Conservation (phyloP, 2,888 invertebrate species). For the Odontothrips loti region DNA sequence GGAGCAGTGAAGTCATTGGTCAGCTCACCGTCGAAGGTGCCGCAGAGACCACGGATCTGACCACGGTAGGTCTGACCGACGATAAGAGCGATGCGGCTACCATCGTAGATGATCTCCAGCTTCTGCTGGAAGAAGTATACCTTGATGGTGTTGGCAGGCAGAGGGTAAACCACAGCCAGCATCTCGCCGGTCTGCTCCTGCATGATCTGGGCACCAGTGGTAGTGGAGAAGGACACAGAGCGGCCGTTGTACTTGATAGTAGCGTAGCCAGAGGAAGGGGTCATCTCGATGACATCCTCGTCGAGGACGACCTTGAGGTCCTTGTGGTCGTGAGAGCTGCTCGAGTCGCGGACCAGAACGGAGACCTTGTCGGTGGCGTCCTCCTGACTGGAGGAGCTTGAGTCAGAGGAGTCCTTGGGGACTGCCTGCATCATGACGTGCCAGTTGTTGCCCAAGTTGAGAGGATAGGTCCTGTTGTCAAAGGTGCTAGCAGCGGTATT, state of each 20-base stretch:
- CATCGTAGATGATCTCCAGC: slow-evolving; percentile 57
- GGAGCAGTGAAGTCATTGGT: slow-evolving; percentile 59
- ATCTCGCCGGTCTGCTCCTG: slow-evolving; percentile 43
- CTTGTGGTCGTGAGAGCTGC: slow-evolving; percentile 41
- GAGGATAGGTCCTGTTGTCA: slow-evolving; percentile 58
- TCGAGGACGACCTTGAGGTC: slow-evolving; percentile 51
- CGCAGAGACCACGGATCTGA: slow-evolving; percentile 61
- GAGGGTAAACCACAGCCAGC: slow-evolving; percentile 48
- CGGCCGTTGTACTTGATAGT: slow-evolving; percentile 42
- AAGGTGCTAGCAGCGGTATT: slow-evolving; percentile 57
- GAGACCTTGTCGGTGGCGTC: slow-evolving; percentile 44
- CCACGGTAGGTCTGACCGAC: slow-evolving; percentile 50
- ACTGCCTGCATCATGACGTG: slow-evolving; percentile 57
- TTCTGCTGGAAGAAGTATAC: slow-evolving; percentile 49
- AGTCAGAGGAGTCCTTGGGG: slow-evolving; percentile 33
- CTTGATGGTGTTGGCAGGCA: slow-evolving; percentile 54
- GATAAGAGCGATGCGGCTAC: slow-evolving; percentile 51
- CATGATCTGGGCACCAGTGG: slow-evolving; percentile 51
- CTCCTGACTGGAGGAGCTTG: slow-evolving; percentile 33
- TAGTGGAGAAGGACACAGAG: slow-evolving; percentile 43
- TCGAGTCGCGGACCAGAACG: slow-evolving; percentile 48
- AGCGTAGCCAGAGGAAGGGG: slow-evolving; percentile 33
- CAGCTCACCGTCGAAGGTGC: slow-evolving; percentile 57
- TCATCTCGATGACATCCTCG: slow-evolving; percentile 47
- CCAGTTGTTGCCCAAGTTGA: slow-evolving; percentile 55